phyloP scores from a whole-genome alignment of 2,797 vertebrate species.

The Phaenicophaeus curvirostris region DNA sequence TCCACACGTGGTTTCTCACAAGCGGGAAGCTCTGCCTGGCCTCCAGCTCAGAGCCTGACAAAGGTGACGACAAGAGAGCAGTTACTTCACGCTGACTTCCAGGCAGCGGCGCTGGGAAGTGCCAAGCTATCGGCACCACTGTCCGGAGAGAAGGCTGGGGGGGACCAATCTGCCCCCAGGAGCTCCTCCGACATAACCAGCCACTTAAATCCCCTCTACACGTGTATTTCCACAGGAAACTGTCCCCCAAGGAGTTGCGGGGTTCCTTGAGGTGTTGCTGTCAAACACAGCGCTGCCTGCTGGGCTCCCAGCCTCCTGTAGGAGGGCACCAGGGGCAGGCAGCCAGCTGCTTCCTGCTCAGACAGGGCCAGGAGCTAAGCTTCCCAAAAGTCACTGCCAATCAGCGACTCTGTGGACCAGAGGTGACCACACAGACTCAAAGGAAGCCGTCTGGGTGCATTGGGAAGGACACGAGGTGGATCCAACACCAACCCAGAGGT shows the following conservation, averaged over 20 bases:
- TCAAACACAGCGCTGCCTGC: not conserved
- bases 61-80: not conserved
- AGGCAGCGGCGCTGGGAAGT: not conserved
- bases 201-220: not conserved
- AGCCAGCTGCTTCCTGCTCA: not conserved
- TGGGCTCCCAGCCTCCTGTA: fast-evolving
- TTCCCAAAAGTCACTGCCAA: fast-evolving
- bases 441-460: not conserved
- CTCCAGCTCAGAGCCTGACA: not conserved
- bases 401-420: fast-evolving
- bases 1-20: not conserved
- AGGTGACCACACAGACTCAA: no score
- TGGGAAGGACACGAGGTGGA: not conserved
- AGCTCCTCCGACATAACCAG: not conserved
- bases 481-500: not conserved
- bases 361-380: not conserved
- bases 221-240: not conserved
- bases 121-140: not conserved
- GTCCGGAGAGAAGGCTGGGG: no score
- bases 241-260: not conserved
- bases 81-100: not conserved
- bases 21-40: not conserved
- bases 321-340: fast-evolving
- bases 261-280: not conserved
- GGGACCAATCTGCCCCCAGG: fast-evolving